Percentiles rank a stretch among this genome's conserved stretches.
These are phyloP conservation scores for Axea sp. DNA, from an alignment of 2,888 invertebrate species.

Conservation along the genomic window DNA sequence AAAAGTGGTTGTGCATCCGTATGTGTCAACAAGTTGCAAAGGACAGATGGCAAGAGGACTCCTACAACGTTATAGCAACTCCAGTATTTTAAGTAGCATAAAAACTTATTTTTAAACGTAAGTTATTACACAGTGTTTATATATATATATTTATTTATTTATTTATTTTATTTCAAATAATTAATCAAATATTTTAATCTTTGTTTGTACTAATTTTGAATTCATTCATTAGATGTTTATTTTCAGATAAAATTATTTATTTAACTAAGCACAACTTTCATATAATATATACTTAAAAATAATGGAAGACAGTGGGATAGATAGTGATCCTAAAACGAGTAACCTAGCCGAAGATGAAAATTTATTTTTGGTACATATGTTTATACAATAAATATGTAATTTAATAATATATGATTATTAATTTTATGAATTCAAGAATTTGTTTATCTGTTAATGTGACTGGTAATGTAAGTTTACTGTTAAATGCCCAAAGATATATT, in stretches of 20 bases:
- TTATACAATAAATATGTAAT: background rate
- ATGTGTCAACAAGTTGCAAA: constrained; percentile 72
- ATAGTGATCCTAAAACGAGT: constrained; percentile 78
- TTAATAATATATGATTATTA: no score
- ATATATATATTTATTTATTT: no score
- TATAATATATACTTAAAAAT: constrained; percentile 13
- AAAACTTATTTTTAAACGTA: constrained; percentile 9
- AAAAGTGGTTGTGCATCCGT: constrained; percentile 58
- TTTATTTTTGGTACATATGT: constrained; percentile 74
- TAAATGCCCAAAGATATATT: no score
- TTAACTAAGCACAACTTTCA: background rate
- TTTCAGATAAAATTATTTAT: constrained; percentile 31
- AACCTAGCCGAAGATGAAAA: constrained; percentile 76
- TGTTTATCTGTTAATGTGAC: no score
- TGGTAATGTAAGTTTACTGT: no score
- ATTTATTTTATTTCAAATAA: no score
- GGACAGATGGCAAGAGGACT: constrained; percentile 30
- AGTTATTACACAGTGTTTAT: constrained; percentile 1
- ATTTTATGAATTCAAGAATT: no score
- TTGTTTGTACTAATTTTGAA: no score
- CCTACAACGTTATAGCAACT: constrained; percentile 21
- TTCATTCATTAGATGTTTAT: constrained; percentile 2
- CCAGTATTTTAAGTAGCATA: constrained; percentile 4
- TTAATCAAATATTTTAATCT: no score
- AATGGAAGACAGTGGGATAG: constrained; percentile 80